Base-by-base conservation (phyloP, 2,797 vertebrate genomes). In the Neopelma chrysocephalum region DNA sequence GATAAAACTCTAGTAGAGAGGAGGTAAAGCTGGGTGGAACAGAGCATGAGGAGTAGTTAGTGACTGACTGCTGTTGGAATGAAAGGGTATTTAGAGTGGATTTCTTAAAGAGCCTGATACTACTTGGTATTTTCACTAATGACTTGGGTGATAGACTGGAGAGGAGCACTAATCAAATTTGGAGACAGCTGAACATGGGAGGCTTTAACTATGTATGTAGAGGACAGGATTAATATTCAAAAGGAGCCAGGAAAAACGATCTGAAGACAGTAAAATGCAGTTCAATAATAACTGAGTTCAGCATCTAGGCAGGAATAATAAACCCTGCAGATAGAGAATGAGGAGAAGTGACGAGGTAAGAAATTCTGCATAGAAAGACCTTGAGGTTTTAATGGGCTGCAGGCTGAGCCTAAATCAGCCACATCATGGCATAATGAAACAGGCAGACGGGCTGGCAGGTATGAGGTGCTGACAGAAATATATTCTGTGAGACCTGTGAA, bases 371-470 rank as follows among this genome's bases (percentile, higher is more conserved):
- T 16, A 6, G 48, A 19, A 64, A 43, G 38, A 3, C 36, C 38
- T 47, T 4, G 32, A 76, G 57, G 61, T 29, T 77, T 87, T 15
- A 7, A 21, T 75, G 45, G 45, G 60, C 4, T 73, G 9, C 6
- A 20, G 57, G 16, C 72, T 81, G 87, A 81, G 29, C 72, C 45
- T n/a, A 34, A 22, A 36, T 17, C 57, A 82, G 60, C 12, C 40
- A 14, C 45, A 3, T 8, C 2, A 0, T 8, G 68, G 82, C 22
- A 0, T 7, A 17, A 27, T 14, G 69, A 43, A 15, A 11, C 25
- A 26, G 87, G 40, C 73, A 87, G 77, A 6, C 14, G 8, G 21
- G 21, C 42, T 48, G 26, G 57, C 57, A 56, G 45, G 70, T 12
- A 3, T 2, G 21, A 72, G 68, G 36, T 27, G 51, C 56, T 73